A percentile compares a stretch with the other conserved stretches of the same genome.
phyloP scores from a whole-genome alignment of 2,888 invertebrate species.

The Plagiodera versicolora region DNA sequence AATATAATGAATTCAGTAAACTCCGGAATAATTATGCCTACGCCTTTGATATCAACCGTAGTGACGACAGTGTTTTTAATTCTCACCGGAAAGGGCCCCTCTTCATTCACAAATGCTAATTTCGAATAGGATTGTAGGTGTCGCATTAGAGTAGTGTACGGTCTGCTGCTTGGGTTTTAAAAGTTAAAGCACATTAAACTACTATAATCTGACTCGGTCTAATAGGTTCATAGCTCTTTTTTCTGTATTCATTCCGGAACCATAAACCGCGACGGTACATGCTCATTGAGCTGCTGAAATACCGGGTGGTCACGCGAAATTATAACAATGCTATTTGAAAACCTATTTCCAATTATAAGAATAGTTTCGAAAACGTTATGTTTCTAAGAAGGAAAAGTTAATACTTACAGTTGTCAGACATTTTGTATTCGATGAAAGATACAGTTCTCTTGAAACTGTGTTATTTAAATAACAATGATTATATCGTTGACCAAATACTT shows the following conservation, averaged over 20 bases:
- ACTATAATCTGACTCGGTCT: conserved; percentile 16
- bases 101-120: conserved; percentile 29
- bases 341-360: no score
- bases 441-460: no score
- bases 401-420: no score
- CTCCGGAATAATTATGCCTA: not conserved
- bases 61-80: conserved; percentile 17
- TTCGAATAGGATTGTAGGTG: conserved; percentile 25
- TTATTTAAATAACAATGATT: no score
- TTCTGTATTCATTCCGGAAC: not conserved
- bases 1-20: not conserved
- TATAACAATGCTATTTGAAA: no score
- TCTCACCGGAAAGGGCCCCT: conserved; percentile 30
- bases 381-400: no score
- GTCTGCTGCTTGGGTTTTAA: conserved; percentile 25
- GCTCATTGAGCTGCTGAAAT: not conserved
- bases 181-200: conserved; percentile 26
- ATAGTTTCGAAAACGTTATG: no score
- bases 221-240: not conserved
- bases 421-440: no score
- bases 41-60: conserved; percentile 26
- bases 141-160: conserved; percentile 22
- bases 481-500: no score
- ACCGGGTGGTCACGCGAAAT: not conserved
- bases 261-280: not conserved